Conservation (phyloP, 2,113 vertebrate species). For the Abramis brama region DNA sequence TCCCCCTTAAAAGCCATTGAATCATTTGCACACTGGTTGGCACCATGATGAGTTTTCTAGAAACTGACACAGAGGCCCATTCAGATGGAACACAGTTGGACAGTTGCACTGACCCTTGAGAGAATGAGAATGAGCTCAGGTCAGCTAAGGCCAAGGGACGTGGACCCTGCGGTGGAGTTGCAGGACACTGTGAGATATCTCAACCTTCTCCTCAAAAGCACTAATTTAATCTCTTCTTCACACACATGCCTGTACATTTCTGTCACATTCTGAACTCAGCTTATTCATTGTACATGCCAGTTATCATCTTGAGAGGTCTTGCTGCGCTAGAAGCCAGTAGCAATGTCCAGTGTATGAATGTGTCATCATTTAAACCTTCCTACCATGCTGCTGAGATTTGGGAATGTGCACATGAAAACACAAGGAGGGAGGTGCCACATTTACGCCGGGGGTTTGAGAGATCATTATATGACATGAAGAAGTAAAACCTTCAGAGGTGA, state of each 20-base stretch:
- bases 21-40: neutral
- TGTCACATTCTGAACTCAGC: neutral
- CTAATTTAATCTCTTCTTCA: constrained; percentile 24
- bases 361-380: constrained; percentile 24
- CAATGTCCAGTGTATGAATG: neutral
- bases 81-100: constrained; percentile 29
- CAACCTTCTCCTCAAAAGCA: constrained; percentile 42
- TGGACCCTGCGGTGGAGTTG: constrained; percentile 65
- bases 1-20: neutral
- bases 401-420: constrained; percentile 22
- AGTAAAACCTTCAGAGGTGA: constrained; percentile 19
- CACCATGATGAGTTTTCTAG: constrained; percentile 17
- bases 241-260: neutral
- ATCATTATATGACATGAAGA: constrained; percentile 2
- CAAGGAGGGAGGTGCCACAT: constrained; percentile 17
- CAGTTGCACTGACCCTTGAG: constrained; percentile 66
- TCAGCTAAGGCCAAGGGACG: constrained; percentile 71
- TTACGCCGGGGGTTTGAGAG: neutral
- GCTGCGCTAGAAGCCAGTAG: neutral
- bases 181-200: constrained; percentile 67
- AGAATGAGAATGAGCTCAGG: constrained; percentile 59
- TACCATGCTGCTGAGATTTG: neutral
- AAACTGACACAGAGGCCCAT: constrained; percentile 31
- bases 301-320: neutral
- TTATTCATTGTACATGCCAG: neutral